Evolutionary conservation across 2,113 vertebrate genomes (phyloP), one percentile per base, ranked within the genome.

Genomic region (Microtus ochrogaster): DNA sequence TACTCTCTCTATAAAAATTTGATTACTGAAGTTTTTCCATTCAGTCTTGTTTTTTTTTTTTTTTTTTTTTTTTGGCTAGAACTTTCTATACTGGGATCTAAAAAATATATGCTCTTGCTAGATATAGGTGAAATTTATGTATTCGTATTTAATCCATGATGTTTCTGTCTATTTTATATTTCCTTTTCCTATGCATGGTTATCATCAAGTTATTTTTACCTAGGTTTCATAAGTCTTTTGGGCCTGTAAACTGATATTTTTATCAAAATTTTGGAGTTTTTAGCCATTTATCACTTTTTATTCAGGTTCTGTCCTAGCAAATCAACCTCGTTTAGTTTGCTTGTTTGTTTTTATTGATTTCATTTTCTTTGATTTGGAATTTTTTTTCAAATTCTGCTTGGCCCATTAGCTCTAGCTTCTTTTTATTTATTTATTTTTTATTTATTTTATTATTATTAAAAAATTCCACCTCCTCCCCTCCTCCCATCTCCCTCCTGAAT

Each of bases 61-160:
- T 94, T 44, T 44, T 44, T 52, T 89, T 78, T 66, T 94, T 94
- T 87, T 76, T 52, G 12, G 76, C 78, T 82, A 92, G 17, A 95
- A 77, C 6, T n/a, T 33, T 68, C 52, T 58, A 55, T 88, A 39
- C 13, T 19, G 8, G 58, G 3, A 74, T 36, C 24, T 74, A 39
- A 41, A 41, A 58, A 61, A 19, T n/a, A 52, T 58, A 6, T 4
- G 49, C 55, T 58, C 14, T 74, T 74, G n/a, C 9, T 58, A 89
- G 16, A 89, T 74, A 30, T 74, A 41, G 14, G 14, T 16, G 14
- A 4, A 58, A 36, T 78, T 86, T 90, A 5, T 74, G 73, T n/a
- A 21, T 89, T 74, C 76, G 11, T 87, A 73, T 88, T 11, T 61
- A 87, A 90, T 70, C 13, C 44, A 3, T 63, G 66, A 65, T 86